These are phyloP conservation scores for Aphaenogaster floridana DNA, from an alignment of 1,140 invertebrate genomes.

Conservation along the genomic window DNA sequence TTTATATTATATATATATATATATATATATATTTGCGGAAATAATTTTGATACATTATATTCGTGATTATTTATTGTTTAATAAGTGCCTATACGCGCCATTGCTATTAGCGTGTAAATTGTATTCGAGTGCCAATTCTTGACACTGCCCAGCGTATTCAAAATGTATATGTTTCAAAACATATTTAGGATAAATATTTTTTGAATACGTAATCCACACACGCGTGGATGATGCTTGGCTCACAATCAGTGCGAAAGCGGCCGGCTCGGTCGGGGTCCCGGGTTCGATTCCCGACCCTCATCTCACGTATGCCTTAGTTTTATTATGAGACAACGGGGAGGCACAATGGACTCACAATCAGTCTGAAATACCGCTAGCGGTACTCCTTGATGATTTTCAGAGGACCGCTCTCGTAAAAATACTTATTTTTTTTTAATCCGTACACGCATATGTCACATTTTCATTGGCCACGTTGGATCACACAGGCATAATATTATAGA, in stretches of 20 bases:
- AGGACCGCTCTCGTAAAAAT: no score
- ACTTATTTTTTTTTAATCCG: neutral
- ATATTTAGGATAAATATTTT: conserved; percentile 12
- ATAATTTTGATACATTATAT: conserved; percentile 46
- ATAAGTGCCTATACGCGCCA: neutral
- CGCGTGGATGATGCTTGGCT: no score
- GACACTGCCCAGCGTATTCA: neutral
- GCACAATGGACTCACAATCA: no score
- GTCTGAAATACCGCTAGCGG: no score
- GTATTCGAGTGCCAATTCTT: conserved; percentile 20
- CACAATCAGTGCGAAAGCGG: no score
- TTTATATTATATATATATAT: conserved; percentile 46
- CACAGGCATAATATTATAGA: conserved; percentile 30
- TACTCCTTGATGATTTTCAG: no score
- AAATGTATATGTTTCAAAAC: conserved; percentile 3
- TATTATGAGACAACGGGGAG: no score
- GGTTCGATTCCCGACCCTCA: no score
- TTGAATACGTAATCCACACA: conserved; percentile 2
- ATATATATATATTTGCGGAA: neutral
- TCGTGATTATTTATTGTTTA: conserved; percentile 35
- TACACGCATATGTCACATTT: neutral
- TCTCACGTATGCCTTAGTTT: no score
- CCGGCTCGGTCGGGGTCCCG: no score
- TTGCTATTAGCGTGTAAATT: conserved; percentile 14
- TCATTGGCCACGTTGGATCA: neutral